Base-by-base conservation (phyloP, 2,797 vertebrate species). In the Xyrichtys novacula region DNA sequence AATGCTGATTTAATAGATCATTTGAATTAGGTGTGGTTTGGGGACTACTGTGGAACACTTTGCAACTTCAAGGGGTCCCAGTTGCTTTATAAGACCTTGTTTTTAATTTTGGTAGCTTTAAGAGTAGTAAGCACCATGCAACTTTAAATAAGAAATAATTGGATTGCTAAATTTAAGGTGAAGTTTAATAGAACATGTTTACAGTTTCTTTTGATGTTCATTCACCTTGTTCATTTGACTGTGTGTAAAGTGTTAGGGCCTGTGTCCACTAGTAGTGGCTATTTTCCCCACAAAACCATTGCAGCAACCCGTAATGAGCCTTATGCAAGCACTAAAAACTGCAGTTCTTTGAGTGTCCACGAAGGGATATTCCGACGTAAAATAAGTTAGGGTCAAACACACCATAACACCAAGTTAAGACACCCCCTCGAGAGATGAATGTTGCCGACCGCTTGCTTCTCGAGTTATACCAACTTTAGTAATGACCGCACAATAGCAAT, bases 1-100 rank as follows among this genome's bases (percentile, higher is more conserved):
- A 67, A 73, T 74, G 39, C 19, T 43, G 29, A 0, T 69, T 17
- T 76, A 81, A 65, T 20, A 57, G 26, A 43, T 66, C 14, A 71
- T 80, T 52, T 61, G 34, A 53, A 47, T n/a, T 28, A 48, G 80
- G 28, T 42, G 38, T 17, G 38, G 48, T 61, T 19, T 3, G 26
- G 74, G 48, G 75, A 78, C 60, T 42, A 54, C 46, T 68, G 59
- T 15, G n/a, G 23, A 67, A 36, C 28, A 28, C 25, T 28, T 28
- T 48, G 46, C 15, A 29, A n/a, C 3, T 40, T 6, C 28, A 64
- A 67, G 53, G 20, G 31, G 38, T 62, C 60, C 31, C 43, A 25
- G 43, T 20, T 53, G 60, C n/a, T 58, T 59, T 65, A 56, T 36
- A 36, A 60, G 62, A 43, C 47, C 12, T n/a, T 39, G 17, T 20